Evolutionary conservation across 1,140 invertebrate species (phyloP).

Genomic region (Venustaconcha ellipsiformis): DNA sequence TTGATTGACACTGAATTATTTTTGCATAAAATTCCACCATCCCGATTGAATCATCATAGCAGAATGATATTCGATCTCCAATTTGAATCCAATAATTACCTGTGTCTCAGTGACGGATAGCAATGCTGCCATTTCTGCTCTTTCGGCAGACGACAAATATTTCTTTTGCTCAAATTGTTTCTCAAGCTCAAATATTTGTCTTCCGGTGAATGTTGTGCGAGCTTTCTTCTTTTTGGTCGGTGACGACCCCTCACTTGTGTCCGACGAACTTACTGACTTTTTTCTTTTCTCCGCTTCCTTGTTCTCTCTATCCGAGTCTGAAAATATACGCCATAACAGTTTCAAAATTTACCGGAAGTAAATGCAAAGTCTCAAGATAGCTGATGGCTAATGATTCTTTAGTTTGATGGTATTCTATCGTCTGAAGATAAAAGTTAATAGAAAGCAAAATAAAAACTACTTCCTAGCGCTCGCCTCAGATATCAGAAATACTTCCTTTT

Average conservation of each 20-base stretch:
- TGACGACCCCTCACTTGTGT: conserved; percentile 10
- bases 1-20: background rate
- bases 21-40: background rate
- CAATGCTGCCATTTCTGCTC: conserved; percentile 92
- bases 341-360: background rate
- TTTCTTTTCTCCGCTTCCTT: conserved; percentile 15
- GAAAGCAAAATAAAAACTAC: too few relatives aligned
- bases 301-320: conserved; percentile 11
- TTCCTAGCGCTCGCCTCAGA: too few relatives aligned
- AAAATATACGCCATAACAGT: conserved; percentile 1
- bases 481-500: too few relatives aligned
- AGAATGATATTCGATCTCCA: background rate
- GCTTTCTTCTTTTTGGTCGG: conserved; percentile 90
- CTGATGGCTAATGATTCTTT: too few relatives aligned
- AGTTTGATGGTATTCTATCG: too few relatives aligned
- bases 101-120: conserved; percentile 96
- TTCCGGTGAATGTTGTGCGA: conserved; percentile 92
- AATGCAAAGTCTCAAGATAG: too few relatives aligned
- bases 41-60: background rate
- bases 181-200: conserved; percentile 96
- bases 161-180: conserved; percentile 97
- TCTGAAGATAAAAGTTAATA: too few relatives aligned
- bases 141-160: conserved; percentile 94
- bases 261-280: conserved; percentile 19
- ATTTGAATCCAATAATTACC: conserved; percentile 72